A percentile compares a stretch with the other conserved stretches of the same genome.
Conservation (phyloP, 2,113 vertebrate species). For the Cryptotis parvus region DNA sequence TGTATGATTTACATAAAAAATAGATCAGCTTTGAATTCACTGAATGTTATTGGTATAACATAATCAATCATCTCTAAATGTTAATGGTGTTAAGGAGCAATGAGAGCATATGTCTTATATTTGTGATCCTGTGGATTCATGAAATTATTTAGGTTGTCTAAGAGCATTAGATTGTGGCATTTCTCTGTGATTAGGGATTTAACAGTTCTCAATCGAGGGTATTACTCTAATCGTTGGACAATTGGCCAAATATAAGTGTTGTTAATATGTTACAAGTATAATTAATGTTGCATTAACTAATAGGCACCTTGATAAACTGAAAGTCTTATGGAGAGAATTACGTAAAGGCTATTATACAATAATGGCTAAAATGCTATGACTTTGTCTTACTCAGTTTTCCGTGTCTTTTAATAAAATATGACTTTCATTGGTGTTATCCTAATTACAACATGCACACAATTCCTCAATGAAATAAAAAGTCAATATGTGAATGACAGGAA, state of each 20-base stretch:
- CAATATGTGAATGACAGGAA: constrained; percentile 78
- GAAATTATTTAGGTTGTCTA: constrained; percentile 83
- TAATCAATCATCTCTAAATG: constrained; percentile 89
- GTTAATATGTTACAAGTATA: background rate
- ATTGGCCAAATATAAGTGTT: constrained; percentile 62
- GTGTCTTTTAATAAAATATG: constrained; percentile 83
- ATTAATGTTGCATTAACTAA: constrained; percentile 44
- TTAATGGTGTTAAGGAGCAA: constrained; percentile 89
- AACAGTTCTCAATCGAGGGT: constrained; percentile 68
- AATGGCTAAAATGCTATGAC: constrained; percentile 62
- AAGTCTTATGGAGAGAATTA: constrained; percentile 54
- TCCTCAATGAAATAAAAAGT: constrained; percentile 84
- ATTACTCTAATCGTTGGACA: constrained; percentile 61
- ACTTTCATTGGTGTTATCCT: constrained; percentile 81
- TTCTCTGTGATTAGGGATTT: constrained; percentile 64
- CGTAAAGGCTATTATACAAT: constrained; percentile 44
- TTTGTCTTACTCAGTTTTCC: constrained; percentile 72
- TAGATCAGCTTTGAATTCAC: constrained; percentile 89
- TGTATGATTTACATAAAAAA: constrained; percentile 89
- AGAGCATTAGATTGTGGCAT: constrained; percentile 69
- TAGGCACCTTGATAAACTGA: constrained; percentile 27
- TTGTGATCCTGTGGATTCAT: constrained; percentile 86
- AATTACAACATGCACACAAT: constrained; percentile 75
- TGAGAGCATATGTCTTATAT: constrained; percentile 88
- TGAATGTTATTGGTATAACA: constrained; percentile 86